These are phyloP conservation scores for Pedicia rivosa DNA, from an alignment of 2,888 invertebrate species.

Conservation along the genomic window DNA sequence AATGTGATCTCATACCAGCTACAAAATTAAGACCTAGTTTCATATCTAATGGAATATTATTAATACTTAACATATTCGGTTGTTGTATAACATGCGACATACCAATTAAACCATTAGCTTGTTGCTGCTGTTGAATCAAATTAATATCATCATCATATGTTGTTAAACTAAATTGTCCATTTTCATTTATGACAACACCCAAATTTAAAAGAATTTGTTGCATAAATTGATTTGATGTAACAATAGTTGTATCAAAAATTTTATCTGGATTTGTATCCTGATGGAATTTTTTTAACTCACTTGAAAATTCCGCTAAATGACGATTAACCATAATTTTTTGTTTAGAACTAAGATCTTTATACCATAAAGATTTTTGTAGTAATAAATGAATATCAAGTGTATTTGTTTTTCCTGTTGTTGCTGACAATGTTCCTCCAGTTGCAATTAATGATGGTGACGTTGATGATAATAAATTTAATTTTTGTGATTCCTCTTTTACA, in stretches of 20 bases:
- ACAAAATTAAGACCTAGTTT: conserved; percentile 4
- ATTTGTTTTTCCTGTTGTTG: neutral
- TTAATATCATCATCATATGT: conserved; percentile 17
- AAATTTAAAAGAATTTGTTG: conserved; percentile 45
- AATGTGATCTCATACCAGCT: neutral
- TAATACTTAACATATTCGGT: neutral
- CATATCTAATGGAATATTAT: neutral
- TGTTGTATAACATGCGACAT: conserved; percentile 8
- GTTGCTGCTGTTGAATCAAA: neutral
- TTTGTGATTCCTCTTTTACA: conserved; percentile 12
- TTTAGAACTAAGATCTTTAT: conserved; percentile 51
- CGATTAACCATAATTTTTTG: conserved; percentile 57
- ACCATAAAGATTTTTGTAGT: conserved; percentile 51
- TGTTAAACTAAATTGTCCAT: conserved; percentile 34
- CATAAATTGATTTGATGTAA: conserved; percentile 36
- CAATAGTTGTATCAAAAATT: conserved; percentile 35
- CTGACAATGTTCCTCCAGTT: conserved; percentile 1
- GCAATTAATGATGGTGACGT: neutral
- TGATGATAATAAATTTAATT: neutral
- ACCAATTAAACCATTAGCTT: conserved; percentile 9
- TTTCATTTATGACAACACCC: conserved; percentile 40
- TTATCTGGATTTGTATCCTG: conserved; percentile 39
- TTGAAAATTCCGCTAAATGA: conserved; percentile 44
- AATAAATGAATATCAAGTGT: conserved; percentile 41
- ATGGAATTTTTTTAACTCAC: conserved; percentile 42